Conservation (phyloP, 1,140 invertebrate species). For the Drosophila obscura region DNA sequence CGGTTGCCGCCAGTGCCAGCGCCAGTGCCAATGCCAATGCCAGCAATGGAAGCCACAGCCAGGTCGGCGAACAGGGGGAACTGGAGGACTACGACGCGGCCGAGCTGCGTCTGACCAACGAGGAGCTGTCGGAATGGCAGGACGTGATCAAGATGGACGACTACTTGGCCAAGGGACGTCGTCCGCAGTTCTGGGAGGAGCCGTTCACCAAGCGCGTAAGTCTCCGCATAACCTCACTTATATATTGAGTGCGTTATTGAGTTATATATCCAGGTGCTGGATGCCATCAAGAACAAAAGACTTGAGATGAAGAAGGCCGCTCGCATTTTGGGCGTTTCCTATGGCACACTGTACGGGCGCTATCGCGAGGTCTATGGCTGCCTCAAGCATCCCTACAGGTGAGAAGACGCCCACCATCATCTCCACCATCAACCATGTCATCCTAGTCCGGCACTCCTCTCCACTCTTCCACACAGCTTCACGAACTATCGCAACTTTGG, state of each 20-base stretch:
- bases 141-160: slow-evolving; percentile 95
- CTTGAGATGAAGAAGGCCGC: slow-evolving; percentile 97
- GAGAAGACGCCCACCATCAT: not conserved
- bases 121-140: slow-evolving; percentile 82
- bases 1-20: slow-evolving; percentile 32
- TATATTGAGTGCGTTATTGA: not conserved
- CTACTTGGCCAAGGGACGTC: slow-evolving; percentile 92
- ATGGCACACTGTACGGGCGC: slow-evolving; percentile 93
- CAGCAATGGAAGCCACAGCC: slow-evolving; percentile 16
- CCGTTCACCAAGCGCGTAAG: slow-evolving; percentile 89
- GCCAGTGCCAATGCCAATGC: slow-evolving; percentile 38
- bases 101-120: slow-evolving; percentile 76
- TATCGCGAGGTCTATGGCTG: slow-evolving; percentile 95
- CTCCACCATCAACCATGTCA: too few relatives aligned
- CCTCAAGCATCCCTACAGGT: slow-evolving; percentile 86
- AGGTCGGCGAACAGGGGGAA: slow-evolving; percentile 60
- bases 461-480: slow-evolving; percentile 48
- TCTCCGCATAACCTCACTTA: not conserved
- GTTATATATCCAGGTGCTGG: slow-evolving; percentile 90
- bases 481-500: slow-evolving; percentile 72
- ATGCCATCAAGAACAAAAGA: slow-evolving; percentile 94
- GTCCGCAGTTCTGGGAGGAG: slow-evolving; percentile 96
- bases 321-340: slow-evolving; percentile 93
- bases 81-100: slow-evolving; percentile 73
- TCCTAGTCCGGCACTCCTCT: not conserved